Conservation (phyloP, 2,888 invertebrate genomes). For the Sinentomon sp. region DNA sequence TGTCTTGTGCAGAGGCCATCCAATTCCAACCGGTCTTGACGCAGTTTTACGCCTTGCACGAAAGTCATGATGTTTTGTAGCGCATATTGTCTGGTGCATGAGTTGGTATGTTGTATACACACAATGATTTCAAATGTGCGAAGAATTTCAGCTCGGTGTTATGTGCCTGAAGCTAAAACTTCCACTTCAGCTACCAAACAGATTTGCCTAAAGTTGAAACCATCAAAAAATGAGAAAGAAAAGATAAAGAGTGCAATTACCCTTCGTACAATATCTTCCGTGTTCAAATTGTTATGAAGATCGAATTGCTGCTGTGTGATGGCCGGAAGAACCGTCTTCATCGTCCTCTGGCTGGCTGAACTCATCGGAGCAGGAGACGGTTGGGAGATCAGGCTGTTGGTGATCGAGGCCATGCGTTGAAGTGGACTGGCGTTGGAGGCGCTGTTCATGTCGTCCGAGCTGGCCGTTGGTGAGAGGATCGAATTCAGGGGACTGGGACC, state of each 20-base stretch:
- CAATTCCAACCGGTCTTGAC: too few relatives aligned
- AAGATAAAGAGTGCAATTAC: too few relatives aligned
- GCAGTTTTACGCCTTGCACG: too few relatives aligned
- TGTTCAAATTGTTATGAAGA: slow-evolving; percentile 86
- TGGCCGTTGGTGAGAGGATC: slow-evolving; percentile 47
- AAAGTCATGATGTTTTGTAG: too few relatives aligned
- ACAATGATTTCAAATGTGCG: too few relatives aligned
- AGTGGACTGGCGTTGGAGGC: slow-evolving; percentile 65
- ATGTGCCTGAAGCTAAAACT: too few relatives aligned
- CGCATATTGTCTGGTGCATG: too few relatives aligned
- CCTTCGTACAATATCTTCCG: slow-evolving; percentile 90
- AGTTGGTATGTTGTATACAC: background rate
- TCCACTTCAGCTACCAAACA: too few relatives aligned
- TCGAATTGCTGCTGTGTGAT: slow-evolving; percentile 98
- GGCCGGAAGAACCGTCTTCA: slow-evolving; percentile 86
- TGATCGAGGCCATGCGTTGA: slow-evolving; percentile 92
- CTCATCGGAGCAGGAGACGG: slow-evolving; percentile 54
- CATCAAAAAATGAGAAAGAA: slow-evolving; percentile 1
- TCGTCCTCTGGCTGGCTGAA: slow-evolving; percentile 52
- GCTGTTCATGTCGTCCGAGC: slow-evolving; percentile 53
- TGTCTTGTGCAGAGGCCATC: too few relatives aligned
- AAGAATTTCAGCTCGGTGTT: too few relatives aligned
- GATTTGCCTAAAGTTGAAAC: background rate
- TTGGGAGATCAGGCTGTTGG: slow-evolving; percentile 79
- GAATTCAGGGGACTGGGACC: slow-evolving; percentile 27